phyloP scores from a whole-genome alignment of 2,888 invertebrate genomes.

The Drosophila nigritarsus region DNA sequence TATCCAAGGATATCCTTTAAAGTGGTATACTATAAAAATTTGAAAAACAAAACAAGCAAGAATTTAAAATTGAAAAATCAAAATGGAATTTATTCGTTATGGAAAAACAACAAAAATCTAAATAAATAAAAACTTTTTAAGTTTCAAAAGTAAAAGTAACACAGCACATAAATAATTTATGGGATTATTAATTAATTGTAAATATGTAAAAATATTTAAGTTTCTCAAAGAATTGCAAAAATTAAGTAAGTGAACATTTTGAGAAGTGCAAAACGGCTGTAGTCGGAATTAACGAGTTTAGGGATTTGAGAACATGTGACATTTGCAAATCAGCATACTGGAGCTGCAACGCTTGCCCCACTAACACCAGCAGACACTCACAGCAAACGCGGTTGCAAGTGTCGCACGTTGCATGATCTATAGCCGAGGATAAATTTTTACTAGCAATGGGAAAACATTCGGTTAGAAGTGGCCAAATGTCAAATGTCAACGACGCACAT shows the following conservation, averaged over 20 bases:
- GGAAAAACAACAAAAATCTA: neutral
- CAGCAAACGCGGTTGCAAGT: slow-evolving; percentile 39
- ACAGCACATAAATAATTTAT: neutral
- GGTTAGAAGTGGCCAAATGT: slow-evolving; percentile 35
- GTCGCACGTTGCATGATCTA: slow-evolving; percentile 69
- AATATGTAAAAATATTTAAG: neutral
- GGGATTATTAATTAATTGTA: neutral
- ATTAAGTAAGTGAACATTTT: neutral
- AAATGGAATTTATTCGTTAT: too few species aligned
- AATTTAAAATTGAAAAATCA: neutral
- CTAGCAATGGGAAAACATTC: slow-evolving; percentile 37
- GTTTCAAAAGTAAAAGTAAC: neutral
- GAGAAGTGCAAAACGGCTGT: neutral
- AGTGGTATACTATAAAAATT: neutral
- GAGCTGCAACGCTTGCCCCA: slow-evolving; percentile 19
- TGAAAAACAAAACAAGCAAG: neutral
- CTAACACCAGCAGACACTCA: slow-evolving; percentile 19
- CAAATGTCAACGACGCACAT: slow-evolving; percentile 49
- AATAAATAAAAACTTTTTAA: neutral
- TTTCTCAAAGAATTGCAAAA: neutral
- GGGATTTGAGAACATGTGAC: slow-evolving; percentile 16
- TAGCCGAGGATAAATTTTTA: slow-evolving; percentile 69
- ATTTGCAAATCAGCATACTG: slow-evolving; percentile 9
- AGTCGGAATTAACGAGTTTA: neutral
- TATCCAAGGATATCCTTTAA: neutral